Base-by-base conservation (phyloP, 2,797 vertebrate species). In the Tragelaphus oryx region DNA sequence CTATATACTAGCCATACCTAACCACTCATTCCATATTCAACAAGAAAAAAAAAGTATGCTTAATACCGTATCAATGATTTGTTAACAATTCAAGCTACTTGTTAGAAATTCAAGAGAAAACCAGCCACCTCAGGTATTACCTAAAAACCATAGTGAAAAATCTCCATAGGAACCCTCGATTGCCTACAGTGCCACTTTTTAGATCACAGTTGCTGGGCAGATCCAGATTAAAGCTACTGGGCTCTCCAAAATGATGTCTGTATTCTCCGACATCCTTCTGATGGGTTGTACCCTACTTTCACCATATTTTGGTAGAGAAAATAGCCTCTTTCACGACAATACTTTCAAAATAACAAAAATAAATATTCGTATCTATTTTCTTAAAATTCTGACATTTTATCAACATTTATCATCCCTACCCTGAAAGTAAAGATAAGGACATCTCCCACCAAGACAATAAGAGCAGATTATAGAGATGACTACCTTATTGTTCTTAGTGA, bases 281-380 rank as follows among this genome's bases (percentile, higher is more conserved):
- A 46, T 52, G 55, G 60, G 13, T 41, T 22, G 60, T 28, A 88
- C n/a, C 41, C 41, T 85, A 75, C 33, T 87, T 86, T 76, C 68
- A 94, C 28, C 20, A 60, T 6, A 91, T 41, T 90, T 93, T 52
- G 30, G 10, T 37, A 89, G 5, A 86, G 37, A 30, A 68, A 94
- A 95, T 26, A 79, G 62, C 4, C 48, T 91, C 80, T 94, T 95
- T 89, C 59, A 81, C 96, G 48, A 78, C 12, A 91, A 65, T 2
- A 93, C 3, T 75, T 18, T 74, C 76, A 60, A 95, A 54, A 41
- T 94, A 89, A 96, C 33, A n/a, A 75, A 94, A 94, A 60, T 54
- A 86, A 68, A 68, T 55, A 54, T 86, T 79, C 8, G 13, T 78
- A 24, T 90, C 48, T 89, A 87, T 84, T 96, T 87, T 74, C 54